Percentiles rank a stretch among this genome's conserved stretches.
Conservation (phyloP, 2,113 vertebrate species). For the Muntiacus reevesi region DNA sequence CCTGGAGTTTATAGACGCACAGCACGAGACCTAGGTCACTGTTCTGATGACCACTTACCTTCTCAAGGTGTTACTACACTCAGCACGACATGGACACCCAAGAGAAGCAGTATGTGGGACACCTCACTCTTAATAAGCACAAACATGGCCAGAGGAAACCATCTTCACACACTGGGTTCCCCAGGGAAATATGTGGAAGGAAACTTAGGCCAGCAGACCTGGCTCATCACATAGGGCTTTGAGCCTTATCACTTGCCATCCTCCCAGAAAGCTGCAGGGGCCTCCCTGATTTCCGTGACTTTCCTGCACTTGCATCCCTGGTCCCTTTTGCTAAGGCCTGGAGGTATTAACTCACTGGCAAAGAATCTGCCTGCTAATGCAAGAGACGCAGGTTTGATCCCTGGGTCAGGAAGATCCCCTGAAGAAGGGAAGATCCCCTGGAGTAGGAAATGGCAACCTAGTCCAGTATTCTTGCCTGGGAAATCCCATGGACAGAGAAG, state of each 20-base stretch:
- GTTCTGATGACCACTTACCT: background rate
- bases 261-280: background rate
- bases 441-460: background rate
- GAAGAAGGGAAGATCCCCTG: background rate
- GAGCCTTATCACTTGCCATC: background rate
- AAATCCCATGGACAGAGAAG: background rate
- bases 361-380: background rate
- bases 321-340: background rate
- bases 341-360: background rate
- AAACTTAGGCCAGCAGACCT: background rate
- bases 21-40: rapidly evolving
- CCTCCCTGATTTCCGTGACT: background rate
- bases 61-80: too few species aligned
- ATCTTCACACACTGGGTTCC: rapidly evolving
- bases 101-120: rapidly evolving
- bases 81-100: background rate
- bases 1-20: rapidly evolving
- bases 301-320: background rate
- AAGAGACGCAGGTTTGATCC: background rate
- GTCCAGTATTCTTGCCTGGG: background rate
- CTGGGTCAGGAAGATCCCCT: background rate
- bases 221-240: background rate
- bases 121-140: background rate
- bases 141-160: background rate
- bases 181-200: rapidly evolving